Conservation (phyloP, 2,797 vertebrate species). For the Bradypus variegatus region DNA sequence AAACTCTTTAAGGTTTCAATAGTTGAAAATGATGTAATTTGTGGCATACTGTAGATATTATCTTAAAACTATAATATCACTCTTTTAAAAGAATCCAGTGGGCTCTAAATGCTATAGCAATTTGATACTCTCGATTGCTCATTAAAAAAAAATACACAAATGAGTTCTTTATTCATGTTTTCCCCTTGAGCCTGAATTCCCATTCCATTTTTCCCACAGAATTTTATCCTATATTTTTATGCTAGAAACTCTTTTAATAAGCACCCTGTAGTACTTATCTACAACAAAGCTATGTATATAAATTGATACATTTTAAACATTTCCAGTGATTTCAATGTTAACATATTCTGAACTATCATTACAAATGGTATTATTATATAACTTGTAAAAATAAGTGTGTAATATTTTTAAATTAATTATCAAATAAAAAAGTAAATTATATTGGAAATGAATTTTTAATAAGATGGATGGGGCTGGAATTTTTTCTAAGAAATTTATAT, state of each 20-base stretch:
- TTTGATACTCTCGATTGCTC: neutral
- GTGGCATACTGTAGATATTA: neutral
- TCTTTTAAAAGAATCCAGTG: neutral
- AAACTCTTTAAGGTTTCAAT: neutral
- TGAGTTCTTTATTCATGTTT: neutral
- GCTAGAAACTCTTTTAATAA: neutral
- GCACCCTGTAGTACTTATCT: neutral
- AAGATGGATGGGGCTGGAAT: too few relatives aligned
- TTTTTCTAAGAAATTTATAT: too few relatives aligned
- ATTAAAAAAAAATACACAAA: neutral
- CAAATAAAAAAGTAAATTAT: too few relatives aligned
- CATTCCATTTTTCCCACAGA: neutral
- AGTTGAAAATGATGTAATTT: conserved; percentile 7
- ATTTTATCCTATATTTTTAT: neutral
- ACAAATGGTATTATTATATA: neutral
- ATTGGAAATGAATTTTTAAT: too few relatives aligned
- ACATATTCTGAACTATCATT: neutral
- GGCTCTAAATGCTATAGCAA: neutral
- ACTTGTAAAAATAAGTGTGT: neutral
- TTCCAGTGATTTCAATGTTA: neutral
- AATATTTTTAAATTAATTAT: too few relatives aligned
- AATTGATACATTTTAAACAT: neutral
- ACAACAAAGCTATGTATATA: neutral
- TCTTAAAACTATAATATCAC: neutral
- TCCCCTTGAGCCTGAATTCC: neutral